These are phyloP conservation scores for Sebastes minor DNA, from an alignment of 2,797 vertebrate species.

Conservation along the genomic window DNA sequence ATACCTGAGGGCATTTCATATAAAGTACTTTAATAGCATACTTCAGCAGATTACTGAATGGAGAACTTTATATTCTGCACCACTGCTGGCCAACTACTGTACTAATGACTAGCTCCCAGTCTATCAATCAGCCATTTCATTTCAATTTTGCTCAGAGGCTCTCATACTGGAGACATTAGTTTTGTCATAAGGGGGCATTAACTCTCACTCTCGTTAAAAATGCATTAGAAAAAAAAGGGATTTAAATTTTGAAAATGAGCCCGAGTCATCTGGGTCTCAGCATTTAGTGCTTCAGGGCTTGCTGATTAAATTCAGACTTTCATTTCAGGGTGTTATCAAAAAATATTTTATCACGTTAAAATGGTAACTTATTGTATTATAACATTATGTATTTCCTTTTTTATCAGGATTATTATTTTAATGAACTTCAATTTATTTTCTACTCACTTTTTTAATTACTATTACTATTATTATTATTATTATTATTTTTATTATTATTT, in stretches of 20 bases:
- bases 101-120: conserved; percentile 1
- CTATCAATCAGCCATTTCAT: conserved; percentile 19
- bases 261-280: background rate
- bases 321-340: background rate
- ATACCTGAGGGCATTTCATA: background rate
- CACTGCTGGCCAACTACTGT: background rate
- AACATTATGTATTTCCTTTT: too few species aligned
- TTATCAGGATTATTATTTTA: too few species aligned
- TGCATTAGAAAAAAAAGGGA: background rate
- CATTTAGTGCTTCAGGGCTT: too few species aligned
- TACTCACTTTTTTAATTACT: too few species aligned
- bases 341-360: rapidly evolving
- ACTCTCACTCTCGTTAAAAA: conserved; percentile 19
- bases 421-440: too few species aligned
- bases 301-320: background rate
- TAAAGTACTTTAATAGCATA: background rate
- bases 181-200: conserved; percentile 11
- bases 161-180: conserved; percentile 12
- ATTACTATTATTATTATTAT: too few species aligned
- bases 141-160: conserved; percentile 19
- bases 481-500: too few species aligned
- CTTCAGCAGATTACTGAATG: background rate
- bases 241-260: background rate
- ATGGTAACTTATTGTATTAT: background rate
- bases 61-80: conserved; percentile 2